Base-by-base conservation (phyloP, 2,888 invertebrate species). In the Tetragonisca angustula region DNA sequence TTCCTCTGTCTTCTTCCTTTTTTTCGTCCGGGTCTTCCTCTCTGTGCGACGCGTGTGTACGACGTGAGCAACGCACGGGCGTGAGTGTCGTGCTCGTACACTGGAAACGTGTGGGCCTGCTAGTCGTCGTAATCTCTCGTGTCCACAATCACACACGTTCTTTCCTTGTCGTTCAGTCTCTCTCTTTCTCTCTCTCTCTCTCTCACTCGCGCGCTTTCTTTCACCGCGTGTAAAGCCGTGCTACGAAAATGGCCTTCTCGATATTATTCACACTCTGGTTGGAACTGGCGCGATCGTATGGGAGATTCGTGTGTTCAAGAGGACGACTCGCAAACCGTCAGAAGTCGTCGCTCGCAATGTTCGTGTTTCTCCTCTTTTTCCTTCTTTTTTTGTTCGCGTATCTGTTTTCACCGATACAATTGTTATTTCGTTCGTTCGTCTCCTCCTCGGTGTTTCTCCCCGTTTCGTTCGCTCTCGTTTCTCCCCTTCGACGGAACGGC, bases 171-270 rank as follows among this genome's bases (percentile, higher is more conserved):
- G 73, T 69, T 84, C 65, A 49, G 59, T 83, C 79, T 83, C 79
- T 59, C 56, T 83, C 32, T 32, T 3, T 32, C 32, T 32, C 32
- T 32, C 4, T 32, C 32, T 32, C 32, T 32, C 32, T 32, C 32
- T 59, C n/a, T 80, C 85, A 70, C 81, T 85, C 79, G 74, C 79
- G 74, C 72, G 78, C 67, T 86, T 82, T 78, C 82, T 83, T 78
- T 83, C 76, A 54, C 81, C 77, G 84, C 85, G 80, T 84, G 75
- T 61, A 67, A 59, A 68, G 50, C 68, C 79, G 79, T 52, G 65
- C 43, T 71, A 83, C 79, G 84, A 86, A 86, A 86, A 79, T 83
- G 88, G 82, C 79, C 80, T 88, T 81, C 81, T 75, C 77, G 88
- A 84, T 86, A 80, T 84, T 79, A 9, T 9, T 43, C 43, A 9